Percentiles rank a stretch among this genome's conserved stretches.
phyloP scores from a whole-genome alignment of 2,113 vertebrate genomes.

The Tinamus guttatus region DNA sequence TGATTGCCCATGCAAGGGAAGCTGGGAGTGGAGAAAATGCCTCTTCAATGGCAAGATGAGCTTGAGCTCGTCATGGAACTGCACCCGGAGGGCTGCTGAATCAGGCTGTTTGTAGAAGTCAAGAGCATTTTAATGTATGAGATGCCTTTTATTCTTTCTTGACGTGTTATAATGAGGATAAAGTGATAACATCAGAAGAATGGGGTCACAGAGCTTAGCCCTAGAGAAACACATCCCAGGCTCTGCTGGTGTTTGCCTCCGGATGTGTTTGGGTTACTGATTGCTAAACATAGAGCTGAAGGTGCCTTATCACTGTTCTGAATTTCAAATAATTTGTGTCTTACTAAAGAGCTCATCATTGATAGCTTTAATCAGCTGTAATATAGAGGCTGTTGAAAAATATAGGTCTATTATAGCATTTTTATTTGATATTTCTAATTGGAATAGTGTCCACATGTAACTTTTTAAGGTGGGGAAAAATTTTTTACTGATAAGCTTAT shows the following conservation, averaged over 20 bases:
- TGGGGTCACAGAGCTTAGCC: not conserved
- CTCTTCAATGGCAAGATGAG: not conserved
- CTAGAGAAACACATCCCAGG: accelerated
- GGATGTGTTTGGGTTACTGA: not conserved
- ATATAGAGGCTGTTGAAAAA: slow-evolving; percentile 7
- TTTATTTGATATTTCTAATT: slow-evolving; percentile 28
- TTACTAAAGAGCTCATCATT: not conserved
- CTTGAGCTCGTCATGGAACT: slow-evolving; percentile 20
- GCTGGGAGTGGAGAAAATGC: not conserved
- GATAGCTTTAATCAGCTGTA: slow-evolving; percentile 21
- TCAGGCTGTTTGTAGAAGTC: slow-evolving; percentile 12
- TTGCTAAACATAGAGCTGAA: slow-evolving; percentile 49
- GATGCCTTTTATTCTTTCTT: slow-evolving; percentile 31
- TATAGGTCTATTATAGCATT: not conserved
- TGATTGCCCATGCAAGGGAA: not conserved
- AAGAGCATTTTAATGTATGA: not conserved
- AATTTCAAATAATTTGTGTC: slow-evolving; percentile 54
- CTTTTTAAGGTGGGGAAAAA: not conserved
- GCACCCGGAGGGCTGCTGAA: slow-evolving; percentile 15
- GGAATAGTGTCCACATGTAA: not conserved
- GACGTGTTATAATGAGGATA: not conserved
- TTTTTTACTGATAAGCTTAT: not conserved
- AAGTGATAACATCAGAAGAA: not conserved
- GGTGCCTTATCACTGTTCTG: not conserved
- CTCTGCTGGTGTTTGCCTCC: not conserved